phyloP scores from a whole-genome alignment of 2,797 vertebrate genomes.

The Melopsittacus undulatus region DNA sequence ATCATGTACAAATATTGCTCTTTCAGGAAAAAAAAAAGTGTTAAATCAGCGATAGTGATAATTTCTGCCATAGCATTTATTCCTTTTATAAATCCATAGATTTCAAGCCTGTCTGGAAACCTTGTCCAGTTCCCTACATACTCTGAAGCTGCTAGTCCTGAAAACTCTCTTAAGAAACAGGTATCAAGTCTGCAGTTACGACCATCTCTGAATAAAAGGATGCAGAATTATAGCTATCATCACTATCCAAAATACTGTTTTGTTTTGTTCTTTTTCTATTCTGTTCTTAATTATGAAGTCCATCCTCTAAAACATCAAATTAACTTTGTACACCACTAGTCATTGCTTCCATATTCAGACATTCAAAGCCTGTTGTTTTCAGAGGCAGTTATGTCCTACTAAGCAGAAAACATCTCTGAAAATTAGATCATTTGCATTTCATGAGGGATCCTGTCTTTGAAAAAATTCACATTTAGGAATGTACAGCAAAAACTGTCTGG shows the following conservation, averaged over 20 bases:
- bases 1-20: background rate
- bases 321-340: background rate
- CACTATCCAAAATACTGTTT: background rate
- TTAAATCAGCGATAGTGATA: background rate
- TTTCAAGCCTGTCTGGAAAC: background rate
- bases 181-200: background rate
- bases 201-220: background rate
- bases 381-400: background rate
- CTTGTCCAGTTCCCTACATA: background rate
- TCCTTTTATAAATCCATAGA: background rate
- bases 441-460: background rate
- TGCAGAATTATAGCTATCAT: background rate
- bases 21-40: background rate
- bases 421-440: background rate
- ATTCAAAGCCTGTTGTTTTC: background rate
- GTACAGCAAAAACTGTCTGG: background rate
- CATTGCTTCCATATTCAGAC: background rate
- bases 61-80: background rate
- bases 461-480: background rate
- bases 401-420: background rate
- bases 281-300: background rate
- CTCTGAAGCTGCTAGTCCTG: background rate
- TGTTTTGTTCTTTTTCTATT: background rate
- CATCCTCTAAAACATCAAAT: background rate
- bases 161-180: background rate